Conservation (phyloP, 2,888 invertebrate species). For the Tridacna crocea region DNA sequence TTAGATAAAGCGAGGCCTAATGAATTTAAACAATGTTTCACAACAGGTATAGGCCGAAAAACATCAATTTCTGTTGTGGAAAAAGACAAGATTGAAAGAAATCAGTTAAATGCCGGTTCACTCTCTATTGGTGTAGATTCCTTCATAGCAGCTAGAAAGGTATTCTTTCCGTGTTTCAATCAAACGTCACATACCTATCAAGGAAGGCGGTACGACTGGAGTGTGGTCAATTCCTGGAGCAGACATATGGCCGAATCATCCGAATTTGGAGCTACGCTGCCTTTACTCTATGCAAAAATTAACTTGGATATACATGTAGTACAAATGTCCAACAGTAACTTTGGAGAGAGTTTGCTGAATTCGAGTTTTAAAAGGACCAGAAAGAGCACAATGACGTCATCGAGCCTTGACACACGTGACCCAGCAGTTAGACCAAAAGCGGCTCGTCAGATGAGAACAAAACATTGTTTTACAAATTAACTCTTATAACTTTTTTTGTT, state of each 20-base stretch:
- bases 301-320: not conserved
- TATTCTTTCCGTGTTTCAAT: not conserved
- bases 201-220: not conserved
- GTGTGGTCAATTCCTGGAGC: not conserved
- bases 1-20: too few species aligned
- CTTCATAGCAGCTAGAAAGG: not conserved
- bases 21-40: too few species aligned
- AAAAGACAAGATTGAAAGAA: too few species aligned
- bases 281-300: not conserved
- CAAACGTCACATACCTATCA: not conserved
- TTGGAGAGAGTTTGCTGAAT: not conserved
- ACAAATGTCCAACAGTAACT: not conserved
- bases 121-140: too few species aligned
- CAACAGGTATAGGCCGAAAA: too few species aligned
- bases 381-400: not conserved
- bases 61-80: too few species aligned
- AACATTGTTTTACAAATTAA: not conserved
- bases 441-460: not conserved
- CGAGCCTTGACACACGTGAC: not conserved
- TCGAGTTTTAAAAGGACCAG: not conserved
- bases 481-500: too few species aligned
- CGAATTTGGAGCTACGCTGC: not conserved
- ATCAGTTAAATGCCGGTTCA: too few species aligned
- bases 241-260: not conserved
- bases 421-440: not conserved